These are phyloP conservation scores for Actenoides lindsayi DNA, from an alignment of 2,113 vertebrate genomes.

Conservation along the genomic window DNA sequence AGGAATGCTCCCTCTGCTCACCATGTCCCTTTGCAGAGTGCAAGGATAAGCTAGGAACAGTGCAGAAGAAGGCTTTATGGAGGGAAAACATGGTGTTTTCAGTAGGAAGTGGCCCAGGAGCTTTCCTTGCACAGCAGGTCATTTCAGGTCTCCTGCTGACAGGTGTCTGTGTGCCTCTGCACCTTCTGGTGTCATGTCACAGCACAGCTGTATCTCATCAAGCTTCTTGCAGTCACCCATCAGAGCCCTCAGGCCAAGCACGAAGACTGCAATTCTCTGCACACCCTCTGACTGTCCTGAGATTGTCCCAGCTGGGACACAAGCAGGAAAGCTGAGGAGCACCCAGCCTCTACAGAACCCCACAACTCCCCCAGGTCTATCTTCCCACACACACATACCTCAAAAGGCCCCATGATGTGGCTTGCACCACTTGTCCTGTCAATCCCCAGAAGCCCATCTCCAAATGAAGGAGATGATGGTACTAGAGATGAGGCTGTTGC, in stretches of 20 bases:
- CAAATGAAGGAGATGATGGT: neutral
- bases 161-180: neutral
- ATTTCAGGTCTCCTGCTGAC: neutral
- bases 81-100: neutral
- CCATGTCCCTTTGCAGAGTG: neutral
- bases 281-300: neutral
- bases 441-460: neutral
- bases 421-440: neutral
- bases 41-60: neutral
- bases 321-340: neutral
- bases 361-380: neutral
- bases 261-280: neutral
- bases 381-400: rapidly evolving
- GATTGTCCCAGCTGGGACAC: neutral
- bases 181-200: neutral
- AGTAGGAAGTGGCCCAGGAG: neutral
- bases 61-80: neutral
- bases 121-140: neutral
- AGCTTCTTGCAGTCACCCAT: neutral
- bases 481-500: neutral
- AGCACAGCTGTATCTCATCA: neutral
- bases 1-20: neutral
- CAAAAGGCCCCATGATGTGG: neutral
- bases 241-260: neutral
- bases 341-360: neutral